Percentiles rank a stretch among this genome's conserved stretches.
phyloP scores from a whole-genome alignment of 2,888 invertebrate species.

The Philopedon plagiatum region DNA sequence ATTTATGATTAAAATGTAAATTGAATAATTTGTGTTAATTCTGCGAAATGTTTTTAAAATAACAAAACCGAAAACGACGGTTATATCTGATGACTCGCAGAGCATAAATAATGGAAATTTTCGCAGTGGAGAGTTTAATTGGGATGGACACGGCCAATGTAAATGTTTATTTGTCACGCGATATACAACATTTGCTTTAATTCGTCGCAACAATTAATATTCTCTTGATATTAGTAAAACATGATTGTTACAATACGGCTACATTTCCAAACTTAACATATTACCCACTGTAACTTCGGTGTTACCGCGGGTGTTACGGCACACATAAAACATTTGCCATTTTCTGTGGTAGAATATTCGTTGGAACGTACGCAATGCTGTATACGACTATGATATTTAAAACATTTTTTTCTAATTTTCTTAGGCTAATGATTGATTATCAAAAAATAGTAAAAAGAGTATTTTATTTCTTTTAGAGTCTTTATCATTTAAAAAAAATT shows the following conservation, averaged over 20 bases:
- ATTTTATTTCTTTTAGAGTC: too few species aligned
- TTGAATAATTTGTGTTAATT: neutral
- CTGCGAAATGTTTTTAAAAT: neutral
- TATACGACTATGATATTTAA: too few species aligned
- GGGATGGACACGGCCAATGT: neutral
- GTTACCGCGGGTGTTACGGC: too few species aligned
- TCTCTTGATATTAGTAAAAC: neutral
- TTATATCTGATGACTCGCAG: neutral
- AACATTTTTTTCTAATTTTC: too few species aligned
- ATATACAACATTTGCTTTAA: constrained; percentile 12
- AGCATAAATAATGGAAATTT: constrained; percentile 17
- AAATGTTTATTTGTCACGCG: constrained; percentile 8
- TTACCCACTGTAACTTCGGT: too few species aligned
- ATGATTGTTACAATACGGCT: neutral
- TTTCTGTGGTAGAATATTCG: too few species aligned
- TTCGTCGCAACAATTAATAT: neutral
- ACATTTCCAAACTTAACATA: too few species aligned
- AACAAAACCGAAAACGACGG: constrained; percentile 1
- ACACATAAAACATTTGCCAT: too few species aligned
- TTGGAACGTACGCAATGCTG: too few species aligned
- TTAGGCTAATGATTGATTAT: too few species aligned
- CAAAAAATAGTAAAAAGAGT: too few species aligned
- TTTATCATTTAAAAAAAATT: too few species aligned
- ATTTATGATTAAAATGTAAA: neutral
- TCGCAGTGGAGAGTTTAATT: constrained; percentile 9